A percentile compares a stretch with the other conserved stretches of the same genome.
Conservation (phyloP, 1,140 invertebrate genomes). For the Aphis craccivora region DNA sequence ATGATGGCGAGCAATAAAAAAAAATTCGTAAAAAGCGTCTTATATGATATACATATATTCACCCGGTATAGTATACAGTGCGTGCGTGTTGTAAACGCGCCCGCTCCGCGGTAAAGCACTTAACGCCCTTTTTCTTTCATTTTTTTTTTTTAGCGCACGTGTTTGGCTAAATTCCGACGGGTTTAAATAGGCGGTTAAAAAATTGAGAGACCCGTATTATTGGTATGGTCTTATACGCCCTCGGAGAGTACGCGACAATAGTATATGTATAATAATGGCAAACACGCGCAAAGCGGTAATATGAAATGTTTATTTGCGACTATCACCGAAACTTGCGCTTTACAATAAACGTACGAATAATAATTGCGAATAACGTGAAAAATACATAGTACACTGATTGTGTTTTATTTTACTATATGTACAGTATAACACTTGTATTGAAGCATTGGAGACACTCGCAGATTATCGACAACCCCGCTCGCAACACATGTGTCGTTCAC, state of each 20-base stretch:
- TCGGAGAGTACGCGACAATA: no score
- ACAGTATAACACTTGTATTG: no score
- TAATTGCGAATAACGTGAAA: no score
- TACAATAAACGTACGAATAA: no score
- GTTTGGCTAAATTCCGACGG: slow-evolving; percentile 23
- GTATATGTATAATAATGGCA: not conserved
- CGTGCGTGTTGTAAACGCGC: not conserved
- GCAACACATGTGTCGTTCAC: slow-evolving; percentile 38
- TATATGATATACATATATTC: not conserved
- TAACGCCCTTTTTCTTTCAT: not conserved
- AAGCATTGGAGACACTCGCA: not conserved
- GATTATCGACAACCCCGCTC: slow-evolving; percentile 37
- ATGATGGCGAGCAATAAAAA: slow-evolving; percentile 18
- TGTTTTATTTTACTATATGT: not conserved
- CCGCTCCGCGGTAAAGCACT: not conserved
- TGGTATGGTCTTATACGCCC: not conserved
- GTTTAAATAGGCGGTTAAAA: not conserved
- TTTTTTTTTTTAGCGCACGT: slow-evolving; percentile 32
- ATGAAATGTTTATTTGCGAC: no score
- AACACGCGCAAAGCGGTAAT: no score
- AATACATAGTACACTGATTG: no score
- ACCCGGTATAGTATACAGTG: not conserved
- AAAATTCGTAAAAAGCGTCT: slow-evolving; percentile 6
- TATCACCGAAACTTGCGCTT: not conserved
- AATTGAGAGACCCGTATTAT: not conserved